These are phyloP conservation scores for Heliconius sara DNA, from an alignment of 2,888 invertebrate species.

Conservation along the genomic window DNA sequence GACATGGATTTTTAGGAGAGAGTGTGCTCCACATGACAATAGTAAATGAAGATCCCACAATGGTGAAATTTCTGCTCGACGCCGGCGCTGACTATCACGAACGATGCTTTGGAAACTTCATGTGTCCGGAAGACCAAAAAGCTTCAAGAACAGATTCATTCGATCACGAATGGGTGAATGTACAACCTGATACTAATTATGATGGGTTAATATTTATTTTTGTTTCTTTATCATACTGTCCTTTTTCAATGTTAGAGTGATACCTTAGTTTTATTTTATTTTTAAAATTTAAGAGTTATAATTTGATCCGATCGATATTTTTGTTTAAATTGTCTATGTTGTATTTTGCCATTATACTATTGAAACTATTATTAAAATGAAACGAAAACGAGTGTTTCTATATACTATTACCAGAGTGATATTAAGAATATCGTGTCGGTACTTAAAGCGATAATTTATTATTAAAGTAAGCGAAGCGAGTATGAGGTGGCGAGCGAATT, in stretches of 20 bases:
- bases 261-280: too few relatives aligned
- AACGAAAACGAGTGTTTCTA: too few relatives aligned
- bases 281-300: too few relatives aligned
- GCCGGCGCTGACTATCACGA: slow-evolving; percentile 96
- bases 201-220: slow-evolving; percentile 85
- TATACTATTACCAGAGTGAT: too few relatives aligned
- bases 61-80: slow-evolving; percentile 97
- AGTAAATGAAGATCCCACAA: slow-evolving; percentile 98
- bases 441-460: too few relatives aligned
- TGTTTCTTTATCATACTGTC: not conserved
- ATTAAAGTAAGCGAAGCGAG: too few relatives aligned
- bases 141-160: slow-evolving; percentile 92
- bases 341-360: too few relatives aligned
- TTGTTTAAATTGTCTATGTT: not conserved
- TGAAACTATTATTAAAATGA: too few relatives aligned
- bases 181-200: slow-evolving; percentile 92
- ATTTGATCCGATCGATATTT: not conserved
- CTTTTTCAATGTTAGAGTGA: too few relatives aligned
- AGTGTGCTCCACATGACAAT: slow-evolving; percentile 98
- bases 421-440: too few relatives aligned
- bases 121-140: slow-evolving; percentile 99
- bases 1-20: slow-evolving; percentile 85
- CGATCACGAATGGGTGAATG: slow-evolving; percentile 96
- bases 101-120: slow-evolving; percentile 97
- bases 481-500: too few relatives aligned